phyloP scores from a whole-genome alignment of 2,113 vertebrate species.

The Pangasianodon gigas region DNA sequence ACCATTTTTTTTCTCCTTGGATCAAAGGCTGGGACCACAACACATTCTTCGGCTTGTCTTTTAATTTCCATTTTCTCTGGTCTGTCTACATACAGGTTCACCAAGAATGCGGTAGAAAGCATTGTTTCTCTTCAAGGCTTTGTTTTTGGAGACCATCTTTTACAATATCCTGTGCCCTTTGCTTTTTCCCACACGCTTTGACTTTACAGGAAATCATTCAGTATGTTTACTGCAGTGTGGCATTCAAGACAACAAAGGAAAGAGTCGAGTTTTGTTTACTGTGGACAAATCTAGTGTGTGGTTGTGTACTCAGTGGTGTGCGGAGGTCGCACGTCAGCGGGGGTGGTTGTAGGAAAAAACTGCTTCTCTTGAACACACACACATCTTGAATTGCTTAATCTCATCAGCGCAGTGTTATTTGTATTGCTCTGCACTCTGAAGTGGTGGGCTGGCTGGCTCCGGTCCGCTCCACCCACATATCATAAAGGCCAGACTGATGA shows the following conservation, averaged over 20 bases:
- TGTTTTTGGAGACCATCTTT: slow-evolving; percentile 50
- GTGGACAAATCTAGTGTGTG: slow-evolving; percentile 44
- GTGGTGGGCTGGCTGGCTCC: slow-evolving; percentile 60
- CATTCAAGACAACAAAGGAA: slow-evolving; percentile 45
- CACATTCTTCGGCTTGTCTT: slow-evolving; percentile 49
- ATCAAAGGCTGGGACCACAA: slow-evolving; percentile 42
- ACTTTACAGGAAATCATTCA: slow-evolving; percentile 48
- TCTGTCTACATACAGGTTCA: slow-evolving; percentile 37
- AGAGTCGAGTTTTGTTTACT: slow-evolving; percentile 46
- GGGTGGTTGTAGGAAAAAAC: slow-evolving; percentile 34
- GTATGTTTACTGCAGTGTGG: slow-evolving; percentile 57
- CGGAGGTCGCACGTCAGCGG: slow-evolving; percentile 24
- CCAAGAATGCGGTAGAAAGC: background rate
- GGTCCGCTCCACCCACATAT: slow-evolving; percentile 66
- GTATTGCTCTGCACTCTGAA: slow-evolving; percentile 63
- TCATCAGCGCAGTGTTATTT: slow-evolving; percentile 66
- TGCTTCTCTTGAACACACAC: slow-evolving; percentile 51
- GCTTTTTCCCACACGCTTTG: slow-evolving; percentile 26
- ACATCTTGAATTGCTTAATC: slow-evolving; percentile 77
- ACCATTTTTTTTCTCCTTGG: slow-evolving; percentile 37
- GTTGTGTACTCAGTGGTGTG: slow-evolving; percentile 24
- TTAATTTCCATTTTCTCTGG: slow-evolving; percentile 42
- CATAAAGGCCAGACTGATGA: slow-evolving; percentile 58
- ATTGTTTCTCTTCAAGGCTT: slow-evolving; percentile 40
- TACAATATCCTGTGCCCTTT: slow-evolving; percentile 43